These are phyloP conservation scores for Crossaster papposus DNA, from an alignment of 53 echinoderm and acorn worm genomes.

Conservation along the genomic window DNA sequence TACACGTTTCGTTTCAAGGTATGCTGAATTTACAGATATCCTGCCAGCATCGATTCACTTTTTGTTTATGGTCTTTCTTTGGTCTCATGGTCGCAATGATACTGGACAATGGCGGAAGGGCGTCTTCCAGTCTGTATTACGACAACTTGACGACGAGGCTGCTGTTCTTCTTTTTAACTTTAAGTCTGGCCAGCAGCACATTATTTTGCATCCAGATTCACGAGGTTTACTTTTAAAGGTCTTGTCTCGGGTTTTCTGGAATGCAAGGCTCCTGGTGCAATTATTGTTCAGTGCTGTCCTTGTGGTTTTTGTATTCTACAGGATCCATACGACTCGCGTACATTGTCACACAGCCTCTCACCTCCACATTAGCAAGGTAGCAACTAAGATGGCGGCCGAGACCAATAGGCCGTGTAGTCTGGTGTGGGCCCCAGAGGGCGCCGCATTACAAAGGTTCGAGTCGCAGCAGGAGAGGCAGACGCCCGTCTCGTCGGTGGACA, in stretches of 20 bases:
- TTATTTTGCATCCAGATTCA: background rate
- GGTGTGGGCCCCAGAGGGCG: background rate
- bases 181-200: conserved; percentile 6
- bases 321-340: too few species aligned
- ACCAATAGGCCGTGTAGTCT: background rate
- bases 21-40: background rate
- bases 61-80: background rate
- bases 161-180: background rate
- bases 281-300: too few species aligned
- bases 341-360: background rate
- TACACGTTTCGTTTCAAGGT: background rate
- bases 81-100: background rate
- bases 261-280: background rate
- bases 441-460: conserved; percentile 43
- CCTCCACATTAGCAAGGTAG: background rate
- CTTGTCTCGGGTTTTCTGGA: background rate
- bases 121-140: background rate
- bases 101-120: background rate
- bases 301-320: too few species aligned
- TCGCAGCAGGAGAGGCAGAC: conserved; percentile 55
- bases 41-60: background rate
- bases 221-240: background rate
- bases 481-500: conserved; percentile 17
- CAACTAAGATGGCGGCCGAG: conserved; percentile 30
- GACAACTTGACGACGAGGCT: background rate